These are phyloP conservation scores for Drosophila willistoni DNA, from an alignment of 1,140 invertebrate species.

Conservation along the genomic window DNA sequence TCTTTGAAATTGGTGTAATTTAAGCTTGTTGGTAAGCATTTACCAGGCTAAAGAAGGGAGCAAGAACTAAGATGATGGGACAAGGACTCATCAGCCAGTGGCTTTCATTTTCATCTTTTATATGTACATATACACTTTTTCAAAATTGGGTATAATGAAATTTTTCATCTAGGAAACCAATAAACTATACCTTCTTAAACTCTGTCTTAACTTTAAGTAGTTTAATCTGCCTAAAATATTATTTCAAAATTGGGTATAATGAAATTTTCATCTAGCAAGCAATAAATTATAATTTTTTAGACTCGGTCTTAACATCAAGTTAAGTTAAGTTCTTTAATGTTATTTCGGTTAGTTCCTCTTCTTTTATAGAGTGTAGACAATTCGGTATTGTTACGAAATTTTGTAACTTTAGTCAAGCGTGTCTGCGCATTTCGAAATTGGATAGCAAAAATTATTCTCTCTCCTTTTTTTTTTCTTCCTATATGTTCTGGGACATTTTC, in stretches of 20 bases:
- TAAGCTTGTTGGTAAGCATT: constrained; percentile 61
- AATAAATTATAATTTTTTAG: too few species aligned
- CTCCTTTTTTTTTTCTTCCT: constrained; percentile 17
- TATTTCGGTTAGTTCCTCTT: background rate
- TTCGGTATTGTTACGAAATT: background rate
- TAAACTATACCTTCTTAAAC: too few species aligned
- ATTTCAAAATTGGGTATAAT: background rate
- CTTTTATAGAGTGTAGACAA: constrained; percentile 9
- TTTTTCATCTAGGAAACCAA: background rate
- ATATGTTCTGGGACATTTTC: constrained; percentile 49
- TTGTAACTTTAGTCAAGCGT: constrained; percentile 58
- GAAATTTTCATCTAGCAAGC: background rate
- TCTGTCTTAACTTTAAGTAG: too few species aligned
- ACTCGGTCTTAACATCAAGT: too few species aligned
- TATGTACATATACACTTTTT: constrained; percentile 37
- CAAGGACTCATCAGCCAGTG: constrained; percentile 34
- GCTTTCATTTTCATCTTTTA: constrained; percentile 35
- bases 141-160: background rate
- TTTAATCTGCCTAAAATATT: too few species aligned
- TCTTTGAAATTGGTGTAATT: constrained; percentile 49
- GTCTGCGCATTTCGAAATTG: constrained; percentile 66
- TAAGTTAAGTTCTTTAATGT: too few species aligned
- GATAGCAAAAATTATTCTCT: constrained; percentile 55
- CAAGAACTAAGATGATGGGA: background rate
- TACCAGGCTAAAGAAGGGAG: constrained; percentile 31